Conservation (phyloP, 2,113 vertebrate genomes). For the Sylvietta virens region DNA sequence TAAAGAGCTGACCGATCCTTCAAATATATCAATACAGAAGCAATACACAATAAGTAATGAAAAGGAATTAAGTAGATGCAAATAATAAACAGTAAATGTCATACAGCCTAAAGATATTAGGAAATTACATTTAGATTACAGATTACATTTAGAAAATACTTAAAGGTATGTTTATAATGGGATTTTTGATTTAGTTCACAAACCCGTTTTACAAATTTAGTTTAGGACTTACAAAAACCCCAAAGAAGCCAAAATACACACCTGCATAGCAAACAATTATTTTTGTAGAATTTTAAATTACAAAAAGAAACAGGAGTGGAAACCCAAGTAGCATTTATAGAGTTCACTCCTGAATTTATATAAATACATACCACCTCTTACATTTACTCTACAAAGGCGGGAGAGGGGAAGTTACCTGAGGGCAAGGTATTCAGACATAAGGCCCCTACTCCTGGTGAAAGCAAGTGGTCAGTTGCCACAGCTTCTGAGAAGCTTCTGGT, state of each 20-base stretch:
- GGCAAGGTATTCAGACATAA: constrained; percentile 73
- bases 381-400: constrained; percentile 24
- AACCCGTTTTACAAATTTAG: not conserved
- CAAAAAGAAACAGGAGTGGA: not conserved
- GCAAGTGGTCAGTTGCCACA: constrained; percentile 71
- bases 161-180: not conserved
- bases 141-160: not conserved
- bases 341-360: not conserved
- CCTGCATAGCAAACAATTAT: not conserved
- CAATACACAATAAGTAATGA: not conserved
- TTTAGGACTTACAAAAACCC: not conserved
- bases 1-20: not conserved
- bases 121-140: not conserved
- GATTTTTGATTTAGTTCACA: not conserved
- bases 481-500: constrained; percentile 67
- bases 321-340: not conserved
- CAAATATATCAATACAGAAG: not conserved
- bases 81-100: not conserved
- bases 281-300: not conserved
- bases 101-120: not conserved
- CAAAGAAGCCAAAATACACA: not conserved
- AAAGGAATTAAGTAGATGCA: not conserved
- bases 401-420: constrained; percentile 71
- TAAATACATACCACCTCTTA: constrained; percentile 20
- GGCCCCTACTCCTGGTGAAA: constrained; percentile 71